Evolutionary conservation across 2,113 vertebrate species (phyloP).

Genomic region (Tyto alba): DNA sequence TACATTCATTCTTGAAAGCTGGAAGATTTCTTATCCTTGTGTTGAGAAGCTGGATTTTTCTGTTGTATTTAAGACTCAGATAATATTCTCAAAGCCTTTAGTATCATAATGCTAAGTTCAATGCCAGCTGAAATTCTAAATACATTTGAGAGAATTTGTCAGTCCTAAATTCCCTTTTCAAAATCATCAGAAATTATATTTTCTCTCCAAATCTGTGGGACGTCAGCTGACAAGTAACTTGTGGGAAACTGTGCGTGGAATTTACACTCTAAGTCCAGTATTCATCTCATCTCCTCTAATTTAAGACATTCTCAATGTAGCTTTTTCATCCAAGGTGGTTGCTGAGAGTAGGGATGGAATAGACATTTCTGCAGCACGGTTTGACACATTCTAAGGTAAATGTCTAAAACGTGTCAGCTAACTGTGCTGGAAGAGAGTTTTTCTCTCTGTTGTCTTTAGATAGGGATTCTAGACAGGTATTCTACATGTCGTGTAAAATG

Average conservation of each 20-base stretch:
- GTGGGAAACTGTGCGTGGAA: not conserved
- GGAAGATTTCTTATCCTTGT: not conserved
- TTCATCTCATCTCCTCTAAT: not conserved
- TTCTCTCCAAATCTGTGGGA: not conserved
- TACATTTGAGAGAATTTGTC: not conserved
- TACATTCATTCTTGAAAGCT: not conserved
- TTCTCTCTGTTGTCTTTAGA: not conserved
- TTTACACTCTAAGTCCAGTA: not conserved
- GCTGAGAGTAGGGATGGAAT: not conserved
- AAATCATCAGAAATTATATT: not conserved
- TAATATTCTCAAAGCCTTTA: not conserved
- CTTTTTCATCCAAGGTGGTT: not conserved
- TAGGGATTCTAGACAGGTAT: not conserved
- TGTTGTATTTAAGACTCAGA: not conserved
- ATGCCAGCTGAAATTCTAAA: not conserved
- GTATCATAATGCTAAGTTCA: not conserved
- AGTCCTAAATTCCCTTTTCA: not conserved
- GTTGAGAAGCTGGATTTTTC: not conserved
- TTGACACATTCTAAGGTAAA: not conserved
- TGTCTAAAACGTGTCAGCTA: not conserved
- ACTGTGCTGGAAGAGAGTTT: not conserved
- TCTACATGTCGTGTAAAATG: not conserved
- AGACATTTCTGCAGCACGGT: not conserved
- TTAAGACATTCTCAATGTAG: not conserved
- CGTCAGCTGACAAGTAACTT: not conserved